These are phyloP conservation scores for Noctua janthe DNA, from an alignment of 2,888 invertebrate species.

Conservation along the genomic window DNA sequence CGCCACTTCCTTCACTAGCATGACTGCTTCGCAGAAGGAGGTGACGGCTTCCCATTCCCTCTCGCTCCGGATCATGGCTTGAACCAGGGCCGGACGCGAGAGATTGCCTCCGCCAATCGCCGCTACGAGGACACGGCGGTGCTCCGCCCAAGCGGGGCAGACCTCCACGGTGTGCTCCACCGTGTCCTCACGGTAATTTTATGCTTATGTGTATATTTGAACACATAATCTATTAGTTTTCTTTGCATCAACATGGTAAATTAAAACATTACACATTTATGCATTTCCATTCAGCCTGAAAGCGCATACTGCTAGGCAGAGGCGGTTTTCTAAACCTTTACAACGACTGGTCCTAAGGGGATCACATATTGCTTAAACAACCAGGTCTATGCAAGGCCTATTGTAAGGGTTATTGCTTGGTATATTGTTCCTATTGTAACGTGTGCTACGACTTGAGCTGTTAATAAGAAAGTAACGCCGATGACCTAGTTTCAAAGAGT, in stretches of 20 bases:
- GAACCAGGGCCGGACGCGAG: too few relatives aligned
- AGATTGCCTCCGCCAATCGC: too few relatives aligned
- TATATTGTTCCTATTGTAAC: background rate
- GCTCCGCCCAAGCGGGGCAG: too few relatives aligned
- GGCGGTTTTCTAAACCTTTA: background rate
- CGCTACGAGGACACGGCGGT: too few relatives aligned
- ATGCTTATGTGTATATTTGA: background rate
- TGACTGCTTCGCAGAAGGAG: too few relatives aligned
- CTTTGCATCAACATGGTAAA: background rate
- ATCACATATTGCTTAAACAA: background rate
- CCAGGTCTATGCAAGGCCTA: background rate
- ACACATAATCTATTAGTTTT: background rate
- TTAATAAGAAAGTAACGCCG: background rate
- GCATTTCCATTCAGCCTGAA: background rate
- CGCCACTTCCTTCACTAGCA: too few relatives aligned
- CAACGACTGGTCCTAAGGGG: background rate
- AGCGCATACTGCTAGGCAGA: background rate
- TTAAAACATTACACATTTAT: slow-evolving; percentile 2
- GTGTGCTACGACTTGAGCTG: background rate
- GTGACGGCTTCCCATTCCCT: too few relatives aligned
- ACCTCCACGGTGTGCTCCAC: too few relatives aligned
- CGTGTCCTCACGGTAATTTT: too few relatives aligned
- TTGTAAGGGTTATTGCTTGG: background rate
- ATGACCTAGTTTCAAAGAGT: background rate
- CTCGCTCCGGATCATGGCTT: too few relatives aligned